Evolutionary conservation across 2,888 invertebrate species (phyloP), one percentile per base, ranked within the genome.

Genomic region (Mesochorus sp.): DNA sequence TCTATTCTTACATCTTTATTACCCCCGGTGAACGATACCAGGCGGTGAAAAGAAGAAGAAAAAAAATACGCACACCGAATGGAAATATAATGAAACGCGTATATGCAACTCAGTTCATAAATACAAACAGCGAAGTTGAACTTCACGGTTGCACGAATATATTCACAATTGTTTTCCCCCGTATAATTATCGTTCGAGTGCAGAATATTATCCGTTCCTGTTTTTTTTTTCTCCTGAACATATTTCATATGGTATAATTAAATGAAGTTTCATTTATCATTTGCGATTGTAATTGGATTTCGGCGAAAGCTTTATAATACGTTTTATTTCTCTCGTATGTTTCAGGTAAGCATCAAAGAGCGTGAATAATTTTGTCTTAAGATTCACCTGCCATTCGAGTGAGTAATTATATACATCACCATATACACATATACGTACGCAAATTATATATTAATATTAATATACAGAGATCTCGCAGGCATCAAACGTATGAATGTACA

Each of bases 341-440:
- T 85, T 51, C 84, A 84, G 84, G 85, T 86, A 84, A 86, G 85
- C 83, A 80, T 80, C 66, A 34, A n/a, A 1, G 24, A 28, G n/a
- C 42, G 39, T 39, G 71, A 64, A 55, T 72, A 39, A n/a, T 37
- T 64, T 12, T 24, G 28, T 44, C n/a, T 12, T 64, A 34, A 39
- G 47, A 57, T 31, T 34, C n/a, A 3, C 6, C 17, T 26, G 1
- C 19, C 24, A 37, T 3, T 37, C 19, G 57, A 49, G 77, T 75
- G 67, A 72, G 75, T 80, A 66, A 61, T 21, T 26, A n/a, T 31
- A 12, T 1, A 47, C 0, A 44, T 47, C 21, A 73, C n/a, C 1
- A 31, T 10, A 42, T 28, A 37, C 6, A 53, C n/a, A 17, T 2
- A n/a, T 10, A 6, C 37, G 12, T 37, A 2, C 8, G 8, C 3